Conservation (phyloP, 2,113 vertebrate genomes). For the Oceanodroma tethys region DNA sequence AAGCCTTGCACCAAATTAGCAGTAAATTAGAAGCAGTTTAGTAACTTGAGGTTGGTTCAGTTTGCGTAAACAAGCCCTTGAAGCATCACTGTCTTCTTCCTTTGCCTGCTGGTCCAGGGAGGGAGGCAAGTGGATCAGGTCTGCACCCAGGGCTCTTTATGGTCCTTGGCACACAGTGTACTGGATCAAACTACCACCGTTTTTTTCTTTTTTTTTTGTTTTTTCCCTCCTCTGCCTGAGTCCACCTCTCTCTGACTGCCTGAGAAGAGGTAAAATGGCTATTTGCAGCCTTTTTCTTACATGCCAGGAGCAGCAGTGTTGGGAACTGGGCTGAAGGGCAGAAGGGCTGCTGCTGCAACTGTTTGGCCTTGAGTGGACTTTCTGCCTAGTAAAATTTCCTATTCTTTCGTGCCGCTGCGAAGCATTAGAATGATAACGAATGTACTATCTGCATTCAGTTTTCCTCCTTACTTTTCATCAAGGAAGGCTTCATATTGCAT, state of each 20-base stretch:
- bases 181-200: not conserved
- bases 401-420: slow-evolving; percentile 32
- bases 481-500: slow-evolving; percentile 61
- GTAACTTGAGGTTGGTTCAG: not conserved
- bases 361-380: not conserved
- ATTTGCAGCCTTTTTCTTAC: not conserved
- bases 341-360: not conserved
- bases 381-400: not conserved
- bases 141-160: not conserved
- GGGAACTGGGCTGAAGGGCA: not conserved
- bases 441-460: slow-evolving; percentile 49
- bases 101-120: not conserved
- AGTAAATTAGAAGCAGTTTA: not conserved
- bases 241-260: not conserved
- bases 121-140: not conserved
- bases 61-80: not conserved
- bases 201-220: too few species aligned
- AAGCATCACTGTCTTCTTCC: not conserved
- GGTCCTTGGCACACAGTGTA: not conserved
- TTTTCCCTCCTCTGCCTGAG: not conserved
- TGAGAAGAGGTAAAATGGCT: not conserved
- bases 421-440: slow-evolving; percentile 72
- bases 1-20: not conserved
- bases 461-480: slow-evolving; percentile 62
- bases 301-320: not conserved